phyloP scores from a whole-genome alignment of 2,888 invertebrate species.

The Aelia acuminata region DNA sequence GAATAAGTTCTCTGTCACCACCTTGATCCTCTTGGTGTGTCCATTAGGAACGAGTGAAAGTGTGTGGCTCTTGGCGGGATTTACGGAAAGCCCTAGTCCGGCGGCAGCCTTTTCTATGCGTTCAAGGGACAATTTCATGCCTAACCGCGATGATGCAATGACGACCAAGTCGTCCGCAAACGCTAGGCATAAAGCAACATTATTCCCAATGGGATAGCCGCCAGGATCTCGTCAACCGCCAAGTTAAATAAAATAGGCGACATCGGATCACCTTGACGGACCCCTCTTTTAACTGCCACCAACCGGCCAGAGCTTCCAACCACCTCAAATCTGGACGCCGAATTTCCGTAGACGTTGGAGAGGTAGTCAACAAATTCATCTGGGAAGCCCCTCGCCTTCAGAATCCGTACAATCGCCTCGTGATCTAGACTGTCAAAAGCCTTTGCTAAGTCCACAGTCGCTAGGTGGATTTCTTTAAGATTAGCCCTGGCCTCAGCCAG shows the following conservation, averaged over 20 bases:
- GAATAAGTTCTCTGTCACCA: no score
- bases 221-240: neutral
- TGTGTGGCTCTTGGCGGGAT: no score
- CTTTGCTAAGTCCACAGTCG: neutral
- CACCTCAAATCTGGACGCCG: neutral
- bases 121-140: no score
- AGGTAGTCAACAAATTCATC: neutral
- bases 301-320: neutral
- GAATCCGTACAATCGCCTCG: neutral
- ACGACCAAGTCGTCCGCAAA: no score
- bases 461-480: no score
- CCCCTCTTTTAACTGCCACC: neutral
- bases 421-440: neutral
- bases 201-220: neutral
- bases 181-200: no score
- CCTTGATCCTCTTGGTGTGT: no score
- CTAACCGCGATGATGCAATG: no score
- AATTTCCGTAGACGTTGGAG: neutral
- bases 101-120: no score
- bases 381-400: neutral
- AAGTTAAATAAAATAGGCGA: neutral
- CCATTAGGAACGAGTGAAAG: no score
- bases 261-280: neutral
- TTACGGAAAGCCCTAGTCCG: no score
- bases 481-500: no score